Percentiles rank a stretch among this genome's conserved stretches.
phyloP scores from a whole-genome alignment of 2,888 invertebrate species.

The Vanessa cardui region DNA sequence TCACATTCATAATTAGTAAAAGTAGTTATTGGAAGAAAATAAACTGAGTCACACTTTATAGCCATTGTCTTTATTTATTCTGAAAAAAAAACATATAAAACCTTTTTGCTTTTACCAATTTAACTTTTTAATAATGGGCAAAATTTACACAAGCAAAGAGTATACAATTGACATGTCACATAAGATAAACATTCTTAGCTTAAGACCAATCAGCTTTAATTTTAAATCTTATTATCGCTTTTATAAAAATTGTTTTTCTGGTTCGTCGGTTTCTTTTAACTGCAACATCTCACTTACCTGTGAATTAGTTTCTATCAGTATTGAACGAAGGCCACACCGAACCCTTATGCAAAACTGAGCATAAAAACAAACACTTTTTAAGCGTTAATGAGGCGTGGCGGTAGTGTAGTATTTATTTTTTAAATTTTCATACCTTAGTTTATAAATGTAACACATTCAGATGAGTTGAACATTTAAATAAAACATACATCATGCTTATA shows the following conservation, averaged over 20 bases:
- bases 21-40: no score
- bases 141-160: background rate
- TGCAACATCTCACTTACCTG: slow-evolving; percentile 31
- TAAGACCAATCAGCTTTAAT: slow-evolving; percentile 12
- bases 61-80: no score
- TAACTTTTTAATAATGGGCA: no score
- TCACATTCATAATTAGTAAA: no score
- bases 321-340: slow-evolving; percentile 6
- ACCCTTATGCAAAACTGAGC: slow-evolving; percentile 1
- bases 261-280: slow-evolving; percentile 28
- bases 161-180: background rate
- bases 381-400: background rate
- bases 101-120: no score
- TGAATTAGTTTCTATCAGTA: slow-evolving; percentile 20
- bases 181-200: background rate
- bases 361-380: slow-evolving; percentile 6
- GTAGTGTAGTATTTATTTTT: background rate
- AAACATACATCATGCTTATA: no score
- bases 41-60: no score
- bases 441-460: background rate
- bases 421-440: background rate
- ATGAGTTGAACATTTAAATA: no score
- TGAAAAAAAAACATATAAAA: no score
- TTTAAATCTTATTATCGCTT: slow-evolving; percentile 8
- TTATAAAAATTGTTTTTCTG: slow-evolving; percentile 2